Percentiles rank a stretch among this genome's conserved stretches.
Conservation (phyloP, 2,888 invertebrate species). For the Fabriciana adippe region DNA sequence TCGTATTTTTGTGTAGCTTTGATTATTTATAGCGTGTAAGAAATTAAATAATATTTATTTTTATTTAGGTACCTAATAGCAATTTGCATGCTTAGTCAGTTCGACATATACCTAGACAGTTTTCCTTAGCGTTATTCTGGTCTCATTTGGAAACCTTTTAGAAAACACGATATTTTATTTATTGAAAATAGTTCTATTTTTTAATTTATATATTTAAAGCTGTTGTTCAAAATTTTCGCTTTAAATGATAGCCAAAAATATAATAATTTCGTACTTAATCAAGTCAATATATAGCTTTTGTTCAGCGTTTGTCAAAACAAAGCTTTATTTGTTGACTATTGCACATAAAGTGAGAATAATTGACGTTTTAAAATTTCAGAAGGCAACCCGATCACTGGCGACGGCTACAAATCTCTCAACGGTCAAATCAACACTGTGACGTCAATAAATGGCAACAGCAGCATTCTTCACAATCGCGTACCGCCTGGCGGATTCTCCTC, state of each 20-base stretch:
- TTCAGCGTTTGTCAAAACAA: neutral
- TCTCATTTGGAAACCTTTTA: too few species aligned
- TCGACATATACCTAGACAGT: too few species aligned
- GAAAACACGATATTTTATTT: too few species aligned
- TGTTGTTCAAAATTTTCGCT: too few species aligned
- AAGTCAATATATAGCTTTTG: neutral
- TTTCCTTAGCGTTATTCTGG: too few species aligned
- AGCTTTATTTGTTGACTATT: constrained; percentile 3
- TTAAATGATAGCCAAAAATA: too few species aligned
- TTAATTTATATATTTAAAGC: too few species aligned
- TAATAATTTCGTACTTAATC: too few species aligned
- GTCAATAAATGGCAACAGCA: constrained; percentile 70
- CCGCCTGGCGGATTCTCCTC: constrained; percentile 87
- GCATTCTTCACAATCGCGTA: constrained; percentile 80
- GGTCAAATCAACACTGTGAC: constrained; percentile 82
- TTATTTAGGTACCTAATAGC: too few species aligned
- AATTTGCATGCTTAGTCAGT: too few species aligned
- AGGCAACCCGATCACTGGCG: constrained; percentile 83
- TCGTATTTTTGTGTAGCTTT: neutral
- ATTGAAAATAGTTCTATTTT: too few species aligned
- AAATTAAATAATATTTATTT: neutral
- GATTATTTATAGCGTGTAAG: constrained; percentile 1
- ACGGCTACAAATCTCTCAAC: constrained; percentile 82
- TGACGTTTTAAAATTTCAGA: constrained; percentile 64
- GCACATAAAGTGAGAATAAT: neutral